Percentiles rank a stretch among this genome's conserved stretches.
phyloP scores from a whole-genome alignment of 2,113 vertebrate genomes.

The Entomyzon cyanotis region DNA sequence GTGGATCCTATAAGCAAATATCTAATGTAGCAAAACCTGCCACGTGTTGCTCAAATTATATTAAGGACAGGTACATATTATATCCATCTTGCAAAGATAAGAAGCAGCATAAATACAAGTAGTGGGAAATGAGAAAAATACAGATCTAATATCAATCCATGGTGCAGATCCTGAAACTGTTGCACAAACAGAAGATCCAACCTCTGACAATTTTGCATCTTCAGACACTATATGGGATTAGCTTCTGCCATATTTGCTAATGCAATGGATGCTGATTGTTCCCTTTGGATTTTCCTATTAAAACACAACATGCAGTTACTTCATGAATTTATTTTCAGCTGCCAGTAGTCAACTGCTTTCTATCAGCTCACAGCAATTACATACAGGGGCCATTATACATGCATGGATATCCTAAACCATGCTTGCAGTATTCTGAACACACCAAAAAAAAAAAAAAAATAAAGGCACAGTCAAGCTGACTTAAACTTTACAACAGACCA shows the following conservation, averaged over 20 bases:
- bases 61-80: background rate
- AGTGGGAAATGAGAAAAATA: slow-evolving; percentile 22
- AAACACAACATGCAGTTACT: background rate
- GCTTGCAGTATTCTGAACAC: background rate
- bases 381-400: background rate
- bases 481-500: slow-evolving; percentile 11
- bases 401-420: background rate
- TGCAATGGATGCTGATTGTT: background rate
- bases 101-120: background rate
- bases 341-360: background rate
- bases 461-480: background rate
- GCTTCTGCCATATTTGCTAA: background rate
- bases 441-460: slow-evolving; percentile 19
- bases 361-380: background rate
- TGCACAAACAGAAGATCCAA: background rate
- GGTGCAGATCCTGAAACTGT: background rate
- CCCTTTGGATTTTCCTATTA: background rate
- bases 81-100: background rate
- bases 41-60: background rate
- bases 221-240: background rate
- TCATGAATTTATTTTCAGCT: background rate
- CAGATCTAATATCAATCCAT: background rate
- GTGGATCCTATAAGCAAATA: background rate
- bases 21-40: background rate
- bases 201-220: background rate